Evolutionary conservation across 2,797 vertebrate species (phyloP).

Genomic region (Esox masquinongy): DNA sequence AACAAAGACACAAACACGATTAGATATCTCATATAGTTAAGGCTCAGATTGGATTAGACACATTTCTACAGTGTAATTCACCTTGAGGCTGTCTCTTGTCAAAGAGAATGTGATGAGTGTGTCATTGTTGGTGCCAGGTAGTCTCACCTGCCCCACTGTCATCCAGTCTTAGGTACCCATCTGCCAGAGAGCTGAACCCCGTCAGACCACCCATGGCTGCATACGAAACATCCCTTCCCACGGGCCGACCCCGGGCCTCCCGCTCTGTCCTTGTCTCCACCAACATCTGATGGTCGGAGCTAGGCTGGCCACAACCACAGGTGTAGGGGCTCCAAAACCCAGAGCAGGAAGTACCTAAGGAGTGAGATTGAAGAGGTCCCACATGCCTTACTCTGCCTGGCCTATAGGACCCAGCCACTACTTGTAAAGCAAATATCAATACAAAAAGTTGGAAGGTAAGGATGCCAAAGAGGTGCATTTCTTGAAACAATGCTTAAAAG

Average conservation of each 20-base stretch:
- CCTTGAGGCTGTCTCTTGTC: neutral
- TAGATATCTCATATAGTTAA: neutral
- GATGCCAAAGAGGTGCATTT: neutral
- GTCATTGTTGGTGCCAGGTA: neutral
- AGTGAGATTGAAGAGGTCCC: neutral
- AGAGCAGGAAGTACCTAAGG: conserved; percentile 80
- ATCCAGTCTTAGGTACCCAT: conserved; percentile 84
- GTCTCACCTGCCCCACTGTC: conserved; percentile 74
- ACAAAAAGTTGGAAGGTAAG: neutral
- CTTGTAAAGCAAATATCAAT: neutral
- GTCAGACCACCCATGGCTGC: conserved; percentile 90
- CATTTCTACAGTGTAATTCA: neutral
- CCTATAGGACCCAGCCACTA: neutral
- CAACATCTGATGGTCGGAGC: conserved; percentile 80
- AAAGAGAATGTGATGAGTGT: neutral
- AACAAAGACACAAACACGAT: neutral
- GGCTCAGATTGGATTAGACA: neutral
- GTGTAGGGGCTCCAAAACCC: conserved; percentile 84
- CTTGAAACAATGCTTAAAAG: neutral
- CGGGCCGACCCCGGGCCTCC: conserved; percentile 76
- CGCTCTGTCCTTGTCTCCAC: conserved; percentile 85
- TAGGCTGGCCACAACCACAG: conserved; percentile 86
- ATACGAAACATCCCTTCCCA: conserved; percentile 84
- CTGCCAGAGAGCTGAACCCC: conserved; percentile 87
- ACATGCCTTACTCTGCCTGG: neutral